phyloP scores from a whole-genome alignment of 2,113 vertebrate species.

The Ciconia boyciana region DNA sequence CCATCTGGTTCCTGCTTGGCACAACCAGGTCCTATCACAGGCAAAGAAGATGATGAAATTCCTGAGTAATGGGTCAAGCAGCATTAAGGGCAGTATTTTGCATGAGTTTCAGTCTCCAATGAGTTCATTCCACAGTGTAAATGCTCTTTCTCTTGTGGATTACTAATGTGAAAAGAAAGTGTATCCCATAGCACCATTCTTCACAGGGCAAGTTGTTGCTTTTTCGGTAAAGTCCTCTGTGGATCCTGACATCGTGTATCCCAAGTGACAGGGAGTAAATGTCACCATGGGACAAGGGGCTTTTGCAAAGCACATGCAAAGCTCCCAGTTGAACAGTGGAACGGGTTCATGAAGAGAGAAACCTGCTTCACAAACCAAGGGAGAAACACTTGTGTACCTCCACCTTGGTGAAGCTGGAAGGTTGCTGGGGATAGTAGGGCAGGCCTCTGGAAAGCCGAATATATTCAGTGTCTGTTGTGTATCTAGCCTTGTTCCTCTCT shows the following conservation, averaged over 20 bases:
- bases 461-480: too few species aligned
- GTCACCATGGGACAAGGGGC: not conserved
- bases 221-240: not conserved
- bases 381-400: not conserved
- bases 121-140: not conserved
- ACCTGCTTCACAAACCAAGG: not conserved
- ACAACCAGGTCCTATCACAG: not conserved
- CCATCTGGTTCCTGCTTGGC: not conserved
- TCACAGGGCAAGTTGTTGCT: not conserved
- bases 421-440: not conserved
- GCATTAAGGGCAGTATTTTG: not conserved
- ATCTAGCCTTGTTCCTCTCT: too few species aligned
- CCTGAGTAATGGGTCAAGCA: not conserved
- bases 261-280: not conserved
- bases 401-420: not conserved
- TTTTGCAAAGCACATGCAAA: not conserved
- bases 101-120: not conserved
- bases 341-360: not conserved
- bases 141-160: not conserved
- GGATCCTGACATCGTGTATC: not conserved
- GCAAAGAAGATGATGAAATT: not conserved
- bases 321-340: not conserved
- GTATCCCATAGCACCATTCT: not conserved
- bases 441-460: not conserved
- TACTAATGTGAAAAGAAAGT: not conserved